Conservation (phyloP, 2,888 invertebrate genomes). For the Apoderus coryli region DNA sequence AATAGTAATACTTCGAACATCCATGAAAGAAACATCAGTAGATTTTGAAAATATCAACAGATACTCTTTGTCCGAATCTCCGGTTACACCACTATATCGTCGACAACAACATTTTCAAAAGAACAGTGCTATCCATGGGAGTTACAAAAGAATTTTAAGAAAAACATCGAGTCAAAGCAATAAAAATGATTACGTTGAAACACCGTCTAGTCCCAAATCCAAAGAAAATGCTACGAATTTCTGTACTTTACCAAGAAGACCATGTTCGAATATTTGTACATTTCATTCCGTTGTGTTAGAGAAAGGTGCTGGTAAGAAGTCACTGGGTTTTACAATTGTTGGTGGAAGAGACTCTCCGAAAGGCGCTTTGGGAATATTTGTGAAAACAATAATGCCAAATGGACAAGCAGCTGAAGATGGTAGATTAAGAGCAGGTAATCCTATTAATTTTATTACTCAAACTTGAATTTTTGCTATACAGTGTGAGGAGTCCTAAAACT, state of each 20-base stretch:
- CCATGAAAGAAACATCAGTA: slow-evolving; percentile 54
- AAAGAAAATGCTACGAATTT: slow-evolving; percentile 37
- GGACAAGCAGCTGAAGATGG: slow-evolving; percentile 78
- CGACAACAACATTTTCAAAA: slow-evolving; percentile 46
- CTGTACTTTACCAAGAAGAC: slow-evolving; percentile 58
- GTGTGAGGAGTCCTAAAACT: no score
- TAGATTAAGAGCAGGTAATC: slow-evolving; percentile 66
- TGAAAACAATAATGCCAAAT: slow-evolving; percentile 68
- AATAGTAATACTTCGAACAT: slow-evolving; percentile 41
- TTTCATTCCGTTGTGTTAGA: slow-evolving; percentile 61
- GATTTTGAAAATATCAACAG: slow-evolving; percentile 43
- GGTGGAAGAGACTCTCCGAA: slow-evolving; percentile 76
- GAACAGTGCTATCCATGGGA: slow-evolving; percentile 42
- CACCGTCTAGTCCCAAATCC: slow-evolving; percentile 15
- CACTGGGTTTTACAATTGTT: slow-evolving; percentile 79
- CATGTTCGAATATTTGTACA: slow-evolving; percentile 51
- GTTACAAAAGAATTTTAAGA: slow-evolving; percentile 35
- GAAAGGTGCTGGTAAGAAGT: slow-evolving; percentile 71
- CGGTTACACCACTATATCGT: slow-evolving; percentile 20
- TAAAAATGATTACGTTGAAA: slow-evolving; percentile 17
- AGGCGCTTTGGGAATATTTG: slow-evolving; percentile 73
- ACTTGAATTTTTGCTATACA: no score
- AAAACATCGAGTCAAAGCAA: slow-evolving; percentile 26
- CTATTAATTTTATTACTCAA: no score
- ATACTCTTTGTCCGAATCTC: slow-evolving; percentile 14